Evolutionary conservation across 1,140 invertebrate genomes (phyloP).

Genomic region (Nomia melanderi): DNA sequence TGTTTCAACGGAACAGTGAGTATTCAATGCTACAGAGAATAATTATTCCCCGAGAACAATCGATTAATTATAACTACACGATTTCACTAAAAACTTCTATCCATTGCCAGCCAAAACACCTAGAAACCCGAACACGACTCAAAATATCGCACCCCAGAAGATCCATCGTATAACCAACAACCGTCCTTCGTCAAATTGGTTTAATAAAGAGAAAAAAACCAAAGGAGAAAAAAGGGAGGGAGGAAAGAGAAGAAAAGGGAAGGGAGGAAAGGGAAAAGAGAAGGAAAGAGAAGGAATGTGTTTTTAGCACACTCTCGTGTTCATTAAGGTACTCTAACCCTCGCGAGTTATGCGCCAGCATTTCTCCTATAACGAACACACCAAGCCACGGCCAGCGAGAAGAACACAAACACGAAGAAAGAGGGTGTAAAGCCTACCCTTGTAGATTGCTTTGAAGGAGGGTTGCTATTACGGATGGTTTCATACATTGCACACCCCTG

Average conservation of each 20-base stretch:
- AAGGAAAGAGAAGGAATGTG: constrained; percentile 24
- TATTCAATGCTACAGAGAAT: too few species aligned
- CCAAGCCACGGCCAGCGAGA: constrained; percentile 18
- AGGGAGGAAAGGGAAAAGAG: not conserved
- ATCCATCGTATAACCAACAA: not conserved
- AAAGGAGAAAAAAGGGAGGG: too few species aligned
- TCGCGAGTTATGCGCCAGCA: constrained; percentile 54
- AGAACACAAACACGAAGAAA: constrained; percentile 51
- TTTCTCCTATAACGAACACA: constrained; percentile 48
- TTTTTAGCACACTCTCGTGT: constrained; percentile 48
- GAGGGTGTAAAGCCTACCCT: constrained; percentile 73
- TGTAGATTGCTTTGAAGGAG: constrained; percentile 72
- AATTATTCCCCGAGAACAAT: too few species aligned
- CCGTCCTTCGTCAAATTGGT: constrained; percentile 7
- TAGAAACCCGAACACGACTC: too few species aligned
- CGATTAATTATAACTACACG: too few species aligned
- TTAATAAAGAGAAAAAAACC: constrained; percentile 10
- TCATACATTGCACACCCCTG: constrained; percentile 79
- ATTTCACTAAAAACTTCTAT: too few species aligned
- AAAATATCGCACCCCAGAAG: too few species aligned
- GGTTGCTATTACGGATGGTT: constrained; percentile 73
- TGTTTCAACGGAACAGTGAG: too few species aligned
- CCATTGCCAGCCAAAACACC: too few species aligned
- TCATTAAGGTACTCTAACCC: constrained; percentile 27
- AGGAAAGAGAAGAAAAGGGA: not conserved